phyloP scores from a whole-genome alignment of 2,797 vertebrate species.

The Crossoptilon crossoptilon region DNA sequence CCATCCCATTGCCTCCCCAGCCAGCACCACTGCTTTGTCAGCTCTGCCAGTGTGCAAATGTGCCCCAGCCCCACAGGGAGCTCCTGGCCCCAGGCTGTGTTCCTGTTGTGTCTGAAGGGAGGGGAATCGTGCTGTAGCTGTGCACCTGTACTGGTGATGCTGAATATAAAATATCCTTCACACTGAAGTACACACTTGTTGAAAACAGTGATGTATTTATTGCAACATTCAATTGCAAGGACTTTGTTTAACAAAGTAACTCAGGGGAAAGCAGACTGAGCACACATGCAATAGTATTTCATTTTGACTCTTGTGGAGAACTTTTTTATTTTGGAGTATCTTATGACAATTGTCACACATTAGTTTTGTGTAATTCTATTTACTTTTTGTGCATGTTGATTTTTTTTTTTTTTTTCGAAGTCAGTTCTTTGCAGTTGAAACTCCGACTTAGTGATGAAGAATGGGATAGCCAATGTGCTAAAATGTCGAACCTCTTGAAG shows the following conservation, averaged over 20 bases:
- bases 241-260: background rate
- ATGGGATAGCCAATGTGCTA: background rate
- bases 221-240: background rate
- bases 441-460: background rate
- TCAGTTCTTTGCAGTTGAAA: background rate
- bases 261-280: background rate
- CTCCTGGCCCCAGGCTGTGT: background rate
- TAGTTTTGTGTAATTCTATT: background rate
- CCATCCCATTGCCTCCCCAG: background rate
- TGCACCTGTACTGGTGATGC: background rate
- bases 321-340: background rate
- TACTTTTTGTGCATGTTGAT: accelerated
- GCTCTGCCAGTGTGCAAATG: background rate
- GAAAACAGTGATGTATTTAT: background rate
- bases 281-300: background rate
- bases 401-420: accelerated
- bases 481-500: background rate
- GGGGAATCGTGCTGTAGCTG: background rate
- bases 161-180: background rate
- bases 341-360: background rate
- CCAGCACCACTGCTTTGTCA: background rate
- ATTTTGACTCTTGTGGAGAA: background rate
- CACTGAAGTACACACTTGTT: background rate
- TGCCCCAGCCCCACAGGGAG: accelerated
- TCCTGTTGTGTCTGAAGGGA: background rate